These are phyloP conservation scores for Phoxinus dragarum DNA, from an alignment of 2,797 vertebrate genomes.

Conservation along the genomic window DNA sequence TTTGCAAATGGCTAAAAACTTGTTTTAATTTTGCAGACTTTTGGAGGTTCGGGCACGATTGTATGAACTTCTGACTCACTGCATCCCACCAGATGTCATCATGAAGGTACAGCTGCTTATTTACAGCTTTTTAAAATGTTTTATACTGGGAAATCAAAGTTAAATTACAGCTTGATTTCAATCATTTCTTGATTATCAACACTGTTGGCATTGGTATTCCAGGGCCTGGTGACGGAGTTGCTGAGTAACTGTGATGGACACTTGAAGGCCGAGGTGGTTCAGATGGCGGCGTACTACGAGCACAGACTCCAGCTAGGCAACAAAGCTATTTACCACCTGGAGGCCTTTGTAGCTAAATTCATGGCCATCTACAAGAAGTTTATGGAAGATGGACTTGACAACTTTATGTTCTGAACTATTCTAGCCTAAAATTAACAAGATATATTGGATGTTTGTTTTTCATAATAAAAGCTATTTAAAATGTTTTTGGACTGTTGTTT, in stretches of 20 bases:
- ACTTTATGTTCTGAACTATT: constrained; percentile 87
- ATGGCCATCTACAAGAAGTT: constrained; percentile 99
- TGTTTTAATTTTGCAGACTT: constrained; percentile 76
- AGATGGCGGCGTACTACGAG: constrained; percentile 94
- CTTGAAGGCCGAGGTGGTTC: constrained; percentile 92
- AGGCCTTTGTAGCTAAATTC: constrained; percentile 96
- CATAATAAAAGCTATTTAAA: constrained; percentile 49
- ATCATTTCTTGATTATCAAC: not conserved
- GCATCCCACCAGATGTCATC: constrained; percentile 95
- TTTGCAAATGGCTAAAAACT: not conserved
- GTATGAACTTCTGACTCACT: constrained; percentile 96
- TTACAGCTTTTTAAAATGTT: not conserved
- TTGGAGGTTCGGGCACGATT: constrained; percentile 92
- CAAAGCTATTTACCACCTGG: constrained; percentile 97
- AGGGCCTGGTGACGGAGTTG: constrained; percentile 92
- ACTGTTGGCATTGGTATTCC: constrained; percentile 23
- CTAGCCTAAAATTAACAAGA: not conserved
- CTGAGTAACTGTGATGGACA: constrained; percentile 95
- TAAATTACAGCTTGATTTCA: not conserved
- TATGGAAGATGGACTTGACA: constrained; percentile 97
- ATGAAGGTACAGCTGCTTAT: constrained; percentile 86
- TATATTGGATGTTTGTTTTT: constrained; percentile 11
- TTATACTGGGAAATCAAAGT: not conserved
- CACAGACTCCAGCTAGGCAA: constrained; percentile 93
- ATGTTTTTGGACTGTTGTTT: not conserved